Conservation (phyloP, 2,113 vertebrate species). For the Apaloderma vittatum region DNA sequence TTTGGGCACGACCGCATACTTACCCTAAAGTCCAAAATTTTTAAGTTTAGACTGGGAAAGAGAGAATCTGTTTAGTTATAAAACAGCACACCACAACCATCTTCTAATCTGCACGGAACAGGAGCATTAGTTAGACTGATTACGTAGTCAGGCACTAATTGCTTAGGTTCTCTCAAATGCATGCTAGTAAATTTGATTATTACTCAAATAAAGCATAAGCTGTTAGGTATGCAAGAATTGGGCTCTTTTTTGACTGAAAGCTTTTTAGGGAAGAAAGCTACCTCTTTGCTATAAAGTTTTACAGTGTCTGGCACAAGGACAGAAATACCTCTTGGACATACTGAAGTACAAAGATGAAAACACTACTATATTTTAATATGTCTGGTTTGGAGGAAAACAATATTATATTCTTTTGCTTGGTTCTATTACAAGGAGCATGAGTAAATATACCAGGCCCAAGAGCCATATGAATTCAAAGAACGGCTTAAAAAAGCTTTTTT, state of each 20-base stretch:
- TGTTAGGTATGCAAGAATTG: not conserved
- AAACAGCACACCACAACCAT: not conserved
- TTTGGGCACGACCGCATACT: not conserved
- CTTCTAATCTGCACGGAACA: not conserved
- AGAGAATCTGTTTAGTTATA: not conserved
- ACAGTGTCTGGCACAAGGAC: not conserved
- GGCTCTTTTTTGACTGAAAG: not conserved
- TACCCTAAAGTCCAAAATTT: not conserved
- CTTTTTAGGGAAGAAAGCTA: not conserved
- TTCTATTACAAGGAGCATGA: not conserved
- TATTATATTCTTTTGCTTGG: not conserved
- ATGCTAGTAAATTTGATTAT: not conserved
- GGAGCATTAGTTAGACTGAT: not conserved
- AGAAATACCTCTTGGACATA: not conserved
- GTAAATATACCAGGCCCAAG: not conserved
- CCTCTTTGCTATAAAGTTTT: constrained; percentile 33
- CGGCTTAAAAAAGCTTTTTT: not conserved
- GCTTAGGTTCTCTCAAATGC: not conserved
- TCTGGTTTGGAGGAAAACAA: not conserved
- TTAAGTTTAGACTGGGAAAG: not conserved
- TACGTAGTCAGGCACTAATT: not conserved
- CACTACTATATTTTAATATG: not conserved
- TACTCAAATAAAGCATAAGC: constrained; percentile 9
- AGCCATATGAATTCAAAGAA: not conserved
- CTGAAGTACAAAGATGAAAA: not conserved